These are phyloP conservation scores for Gallinago undulata DNA, from an alignment of 2,113 vertebrate genomes.

Conservation along the genomic window DNA sequence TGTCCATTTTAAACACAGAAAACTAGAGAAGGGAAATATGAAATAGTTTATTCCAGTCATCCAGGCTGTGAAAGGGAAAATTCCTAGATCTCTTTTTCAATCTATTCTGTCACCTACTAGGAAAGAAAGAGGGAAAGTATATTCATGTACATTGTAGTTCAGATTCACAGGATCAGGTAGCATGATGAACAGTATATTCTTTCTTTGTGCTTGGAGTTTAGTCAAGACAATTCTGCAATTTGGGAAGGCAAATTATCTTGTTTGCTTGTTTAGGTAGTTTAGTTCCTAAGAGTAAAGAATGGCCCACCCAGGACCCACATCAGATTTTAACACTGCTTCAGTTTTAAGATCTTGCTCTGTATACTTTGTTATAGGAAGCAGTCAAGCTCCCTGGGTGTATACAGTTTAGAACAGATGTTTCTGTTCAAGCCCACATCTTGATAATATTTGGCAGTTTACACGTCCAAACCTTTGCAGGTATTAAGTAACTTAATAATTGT, in stretches of 20 bases:
- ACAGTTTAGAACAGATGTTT: not conserved
- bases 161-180: not conserved
- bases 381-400: not conserved
- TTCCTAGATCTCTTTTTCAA: not conserved
- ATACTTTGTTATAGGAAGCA: not conserved
- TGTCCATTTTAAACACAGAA: not conserved
- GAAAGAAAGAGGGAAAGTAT: not conserved
- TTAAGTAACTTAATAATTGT: not conserved
- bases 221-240: not conserved
- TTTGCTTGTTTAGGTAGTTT: not conserved
- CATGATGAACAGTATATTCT: not conserved
- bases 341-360: not conserved
- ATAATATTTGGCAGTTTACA: not conserved
- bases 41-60: not conserved
- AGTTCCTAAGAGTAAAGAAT: not conserved
- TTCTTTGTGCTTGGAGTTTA: not conserved
- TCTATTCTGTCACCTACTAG: not conserved
- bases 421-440: not conserved
- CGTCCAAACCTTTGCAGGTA: not conserved
- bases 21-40: not conserved
- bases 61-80: not conserved
- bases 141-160: not conserved
- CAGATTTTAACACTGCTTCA: not conserved
- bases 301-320: not conserved
- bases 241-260: not conserved